Evolutionary conservation across 2,888 invertebrate genomes (phyloP).

Genomic region (Seladonia tumulorum): DNA sequence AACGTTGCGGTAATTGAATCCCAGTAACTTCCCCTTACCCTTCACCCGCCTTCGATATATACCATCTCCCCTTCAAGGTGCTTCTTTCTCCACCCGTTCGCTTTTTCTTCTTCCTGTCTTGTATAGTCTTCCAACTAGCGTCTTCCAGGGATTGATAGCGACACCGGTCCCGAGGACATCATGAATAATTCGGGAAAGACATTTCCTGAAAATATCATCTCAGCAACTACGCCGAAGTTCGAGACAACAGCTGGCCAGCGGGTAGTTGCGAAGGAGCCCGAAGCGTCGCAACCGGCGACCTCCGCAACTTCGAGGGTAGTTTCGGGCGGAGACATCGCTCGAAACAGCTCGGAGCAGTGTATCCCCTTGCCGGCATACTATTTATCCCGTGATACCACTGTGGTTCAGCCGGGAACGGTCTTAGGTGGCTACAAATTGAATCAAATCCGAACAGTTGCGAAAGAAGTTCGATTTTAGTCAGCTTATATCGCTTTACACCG

Average conservation of each 20-base stretch:
- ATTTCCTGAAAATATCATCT: slow-evolving; percentile 1
- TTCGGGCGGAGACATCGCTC: background rate
- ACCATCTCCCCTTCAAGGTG: slow-evolving; percentile 68
- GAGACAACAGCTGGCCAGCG: slow-evolving; percentile 2
- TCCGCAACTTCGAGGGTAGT: background rate
- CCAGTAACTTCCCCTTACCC: slow-evolving; percentile 77
- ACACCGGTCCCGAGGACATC: background rate
- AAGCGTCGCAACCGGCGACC: slow-evolving; percentile 6
- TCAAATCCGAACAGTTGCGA: background rate
- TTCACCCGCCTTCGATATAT: slow-evolving; percentile 73
- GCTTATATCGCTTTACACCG: no score
- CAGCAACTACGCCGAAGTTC: background rate
- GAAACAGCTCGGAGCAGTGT: background rate
- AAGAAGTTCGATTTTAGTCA: no score
- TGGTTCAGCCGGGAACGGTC: background rate
- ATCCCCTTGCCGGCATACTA: background rate
- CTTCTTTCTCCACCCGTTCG: slow-evolving; percentile 44
- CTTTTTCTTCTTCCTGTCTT: slow-evolving; percentile 7
- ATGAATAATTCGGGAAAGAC: slow-evolving; percentile 1
- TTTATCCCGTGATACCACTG: background rate
- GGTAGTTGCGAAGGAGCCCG: slow-evolving; percentile 14
- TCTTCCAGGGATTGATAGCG: slow-evolving; percentile 2
- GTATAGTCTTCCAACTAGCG: background rate
- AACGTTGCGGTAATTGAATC: slow-evolving; percentile 85
- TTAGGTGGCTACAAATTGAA: background rate